Base-by-base conservation (phyloP, 2,797 vertebrate genomes). In the Garrulus glandarius region DNA sequence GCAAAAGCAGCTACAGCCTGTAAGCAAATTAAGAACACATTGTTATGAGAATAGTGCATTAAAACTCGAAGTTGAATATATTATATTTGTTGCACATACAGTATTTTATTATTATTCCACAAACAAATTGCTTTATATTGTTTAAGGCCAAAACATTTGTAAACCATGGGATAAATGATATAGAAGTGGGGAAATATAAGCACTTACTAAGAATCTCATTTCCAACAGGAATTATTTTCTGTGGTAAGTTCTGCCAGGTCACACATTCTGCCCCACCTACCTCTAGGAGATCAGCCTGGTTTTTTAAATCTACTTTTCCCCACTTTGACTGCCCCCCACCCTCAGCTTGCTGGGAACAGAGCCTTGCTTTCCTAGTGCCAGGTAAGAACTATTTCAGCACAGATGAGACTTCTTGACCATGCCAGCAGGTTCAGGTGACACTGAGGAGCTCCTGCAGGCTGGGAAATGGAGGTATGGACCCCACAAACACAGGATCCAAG, bases 1-100 rank as follows among this genome's bases (percentile, higher is more conserved):
- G 99, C 99, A 94, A 99, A 99, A 87, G 99, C 99, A 93, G 99
- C 99, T 61, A 99, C 99, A 41, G 98, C 98, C 99, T 99, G 91
- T 39, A 91, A 93, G 59, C 15, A 84, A 92, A 36, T 94, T 39
- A 71, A 87, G 23, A 83, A 67, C 69, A 89, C 7, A 20, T 9
- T 71, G 19, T 52, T 72, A 71, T 30, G 24, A 79, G 57, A 76
- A 77, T 1, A 71, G 37, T 24, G 55, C 32, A 70, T 39, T 65
- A 63, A 69, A 95, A 78, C 34, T 36, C 11, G 5, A 34, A 50
- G 20, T 75, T 87, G 39, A 60, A 60, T 43, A 24, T 19, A 60
- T 24, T 64, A 12, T 20, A 43, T 84, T 77, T 71, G 46, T 37
- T 77, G 41, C 37, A 75, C 50, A 36, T 44, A 61, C 29, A 53